These are phyloP conservation scores for Meda fulgida DNA, from an alignment of 2,797 vertebrate species.

Conservation along the genomic window DNA sequence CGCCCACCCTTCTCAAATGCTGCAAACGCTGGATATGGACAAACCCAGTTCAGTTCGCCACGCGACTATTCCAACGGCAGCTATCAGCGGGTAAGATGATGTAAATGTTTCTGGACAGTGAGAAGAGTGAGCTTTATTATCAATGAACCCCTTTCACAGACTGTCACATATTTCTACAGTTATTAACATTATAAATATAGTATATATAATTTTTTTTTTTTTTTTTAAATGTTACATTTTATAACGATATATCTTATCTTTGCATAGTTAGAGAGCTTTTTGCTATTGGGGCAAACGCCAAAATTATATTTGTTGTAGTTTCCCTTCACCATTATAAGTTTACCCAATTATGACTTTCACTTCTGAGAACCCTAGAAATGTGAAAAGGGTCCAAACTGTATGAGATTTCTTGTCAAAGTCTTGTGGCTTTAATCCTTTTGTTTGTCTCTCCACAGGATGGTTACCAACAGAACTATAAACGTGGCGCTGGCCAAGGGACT, in stretches of 20 bases:
- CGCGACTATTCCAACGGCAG: constrained; percentile 91
- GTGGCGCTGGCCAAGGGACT: constrained; percentile 92
- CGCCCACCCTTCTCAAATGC: constrained; percentile 92
- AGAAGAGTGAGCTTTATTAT: neutral
- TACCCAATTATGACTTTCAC: too few relatives aligned
- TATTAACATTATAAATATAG: neutral
- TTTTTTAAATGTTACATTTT: too few relatives aligned
- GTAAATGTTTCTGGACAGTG: neutral
- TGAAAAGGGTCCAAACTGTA: neutral
- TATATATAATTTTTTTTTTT: too few relatives aligned
- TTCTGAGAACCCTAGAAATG: neutral
- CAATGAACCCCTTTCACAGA: neutral
- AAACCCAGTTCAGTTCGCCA: constrained; percentile 91
- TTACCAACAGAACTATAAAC: constrained; percentile 98
- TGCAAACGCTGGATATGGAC: constrained; percentile 93
- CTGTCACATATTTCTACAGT: rapidly evolving
- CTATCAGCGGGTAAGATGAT: constrained; percentile 89
- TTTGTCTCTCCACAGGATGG: constrained; percentile 83
- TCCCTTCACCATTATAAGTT: neutral
- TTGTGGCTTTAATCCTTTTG: neutral
- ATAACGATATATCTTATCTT: too few relatives aligned
- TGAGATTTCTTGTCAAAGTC: neutral
- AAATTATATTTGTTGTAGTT: neutral
- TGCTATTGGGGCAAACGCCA: too few relatives aligned
- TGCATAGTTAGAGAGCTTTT: too few relatives aligned